phyloP scores from a whole-genome alignment of 2,113 vertebrate genomes.

The Anas platyrhynchos region DNA sequence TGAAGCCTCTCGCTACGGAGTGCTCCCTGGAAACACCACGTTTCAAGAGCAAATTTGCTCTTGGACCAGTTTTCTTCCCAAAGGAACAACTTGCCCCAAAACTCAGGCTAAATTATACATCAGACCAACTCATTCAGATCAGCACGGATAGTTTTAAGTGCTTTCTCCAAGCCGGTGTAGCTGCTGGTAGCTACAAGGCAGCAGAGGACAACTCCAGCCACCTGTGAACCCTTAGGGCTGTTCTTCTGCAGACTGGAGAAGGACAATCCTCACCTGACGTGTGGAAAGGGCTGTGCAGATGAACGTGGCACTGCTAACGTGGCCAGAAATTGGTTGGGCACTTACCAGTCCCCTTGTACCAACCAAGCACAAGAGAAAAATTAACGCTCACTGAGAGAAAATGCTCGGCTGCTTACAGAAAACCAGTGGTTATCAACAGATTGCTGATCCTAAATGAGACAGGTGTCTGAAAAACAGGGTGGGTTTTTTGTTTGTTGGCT shows the following conservation, averaged over 20 bases:
- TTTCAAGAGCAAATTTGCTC: not conserved
- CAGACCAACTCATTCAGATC: not conserved
- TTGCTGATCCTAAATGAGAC: not conserved
- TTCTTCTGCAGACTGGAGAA: not conserved
- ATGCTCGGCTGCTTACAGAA: not conserved
- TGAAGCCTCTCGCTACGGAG: not conserved
- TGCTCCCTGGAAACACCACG: not conserved
- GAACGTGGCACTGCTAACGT: not conserved
- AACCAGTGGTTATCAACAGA: not conserved
- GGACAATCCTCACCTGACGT: not conserved
- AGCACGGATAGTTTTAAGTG: not conserved
- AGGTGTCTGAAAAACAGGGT: not conserved
- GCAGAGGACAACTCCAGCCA: not conserved
- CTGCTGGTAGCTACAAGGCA: not conserved
- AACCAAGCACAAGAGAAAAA: not conserved
- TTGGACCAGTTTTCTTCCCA: not conserved
- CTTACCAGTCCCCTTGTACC: not conserved
- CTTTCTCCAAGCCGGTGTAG: not conserved
- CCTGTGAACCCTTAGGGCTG: not conserved
- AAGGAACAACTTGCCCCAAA: not conserved
- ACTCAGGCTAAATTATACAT: not conserved
- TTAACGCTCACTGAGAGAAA: not conserved
- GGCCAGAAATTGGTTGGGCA: not conserved
- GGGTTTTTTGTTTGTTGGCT: too few species aligned
- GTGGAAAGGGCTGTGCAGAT: not conserved